Percentiles rank a stretch among this genome's conserved stretches.
phyloP scores from a whole-genome alignment of 2,888 invertebrate species.

The Megalurothrips usitatus region DNA sequence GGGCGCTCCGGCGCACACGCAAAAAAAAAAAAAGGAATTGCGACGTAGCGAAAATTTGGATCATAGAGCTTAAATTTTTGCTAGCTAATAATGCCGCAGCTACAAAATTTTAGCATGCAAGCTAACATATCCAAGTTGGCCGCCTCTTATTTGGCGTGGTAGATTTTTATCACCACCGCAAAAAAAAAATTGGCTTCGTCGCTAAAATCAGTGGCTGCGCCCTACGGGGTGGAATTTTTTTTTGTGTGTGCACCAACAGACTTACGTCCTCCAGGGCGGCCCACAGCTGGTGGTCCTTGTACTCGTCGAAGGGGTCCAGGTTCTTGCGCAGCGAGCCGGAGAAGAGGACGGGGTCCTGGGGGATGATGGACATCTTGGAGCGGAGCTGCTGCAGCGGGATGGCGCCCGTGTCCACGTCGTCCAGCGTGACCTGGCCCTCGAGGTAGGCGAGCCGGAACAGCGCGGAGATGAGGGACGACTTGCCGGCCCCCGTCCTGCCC shows the following conservation, averaged over 20 bases:
- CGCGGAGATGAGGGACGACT: conserved; percentile 65
- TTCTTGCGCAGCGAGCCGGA: conserved; percentile 55
- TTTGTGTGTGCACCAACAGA: not conserved
- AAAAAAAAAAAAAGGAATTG: too few relatives aligned
- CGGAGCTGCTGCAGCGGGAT: conserved; percentile 59
- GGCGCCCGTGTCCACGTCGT: conserved; percentile 56
- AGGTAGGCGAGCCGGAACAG: conserved; percentile 64
- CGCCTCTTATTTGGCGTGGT: too few relatives aligned
- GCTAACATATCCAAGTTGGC: too few relatives aligned
- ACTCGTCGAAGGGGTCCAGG: conserved; percentile 51
- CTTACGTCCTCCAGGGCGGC: conserved; percentile 49
- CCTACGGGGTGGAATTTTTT: too few relatives aligned
- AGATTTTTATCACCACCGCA: too few relatives aligned
- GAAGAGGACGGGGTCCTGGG: conserved; percentile 55
- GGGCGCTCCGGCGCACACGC: too few relatives aligned
- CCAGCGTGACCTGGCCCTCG: conserved; percentile 64
- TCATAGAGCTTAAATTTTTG: too few relatives aligned
- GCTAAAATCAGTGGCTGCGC: too few relatives aligned
- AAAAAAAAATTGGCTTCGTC: too few relatives aligned
- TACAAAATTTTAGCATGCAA: too few relatives aligned
- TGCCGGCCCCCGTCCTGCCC: conserved; percentile 63
- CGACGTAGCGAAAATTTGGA: too few relatives aligned
- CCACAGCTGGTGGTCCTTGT: conserved; percentile 51
- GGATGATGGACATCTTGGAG: conserved; percentile 59
- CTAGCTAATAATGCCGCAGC: too few relatives aligned